Percentiles rank a stretch among this genome's conserved stretches.
Evolutionary conservation across 1,140 invertebrate species (phyloP).

Genomic region (Microplitis mediator): DNA sequence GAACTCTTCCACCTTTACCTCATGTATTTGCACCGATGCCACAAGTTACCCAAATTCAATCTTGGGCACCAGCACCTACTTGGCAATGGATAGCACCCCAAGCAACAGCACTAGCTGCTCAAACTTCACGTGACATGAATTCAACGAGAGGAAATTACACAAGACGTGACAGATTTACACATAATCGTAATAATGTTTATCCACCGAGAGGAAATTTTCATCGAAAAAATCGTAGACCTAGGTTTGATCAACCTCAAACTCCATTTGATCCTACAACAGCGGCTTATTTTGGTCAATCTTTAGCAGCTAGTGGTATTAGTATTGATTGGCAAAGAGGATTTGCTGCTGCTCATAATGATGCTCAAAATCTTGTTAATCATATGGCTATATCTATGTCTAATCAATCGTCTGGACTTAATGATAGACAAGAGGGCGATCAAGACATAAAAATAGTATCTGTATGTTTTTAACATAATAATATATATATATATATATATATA

Average conservation of each 20-base stretch:
- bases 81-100: constrained; percentile 59
- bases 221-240: constrained; percentile 49
- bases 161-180: constrained; percentile 51
- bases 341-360: constrained; percentile 34
- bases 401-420: constrained; percentile 29
- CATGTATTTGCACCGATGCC: constrained; percentile 42
- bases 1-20: constrained; percentile 51
- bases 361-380: constrained; percentile 39
- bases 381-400: constrained; percentile 44
- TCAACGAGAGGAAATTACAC: constrained; percentile 48
- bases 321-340: constrained; percentile 53
- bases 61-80: constrained; percentile 50
- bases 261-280: constrained; percentile 49
- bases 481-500: neutral
- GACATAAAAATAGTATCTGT: constrained; percentile 44
- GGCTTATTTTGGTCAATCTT: constrained; percentile 48
- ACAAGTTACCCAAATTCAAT: constrained; percentile 50
- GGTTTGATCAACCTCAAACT: constrained; percentile 47
- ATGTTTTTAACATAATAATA: constrained; percentile 5
- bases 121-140: constrained; percentile 38
- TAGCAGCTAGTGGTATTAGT: constrained; percentile 43
- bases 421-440: constrained; percentile 43
- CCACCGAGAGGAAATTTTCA: constrained; percentile 53
- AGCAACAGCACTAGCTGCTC: constrained; percentile 43
- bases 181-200: constrained; percentile 52